Conservation (phyloP, 2,888 invertebrate species). For the Andrena chrysosceles region DNA sequence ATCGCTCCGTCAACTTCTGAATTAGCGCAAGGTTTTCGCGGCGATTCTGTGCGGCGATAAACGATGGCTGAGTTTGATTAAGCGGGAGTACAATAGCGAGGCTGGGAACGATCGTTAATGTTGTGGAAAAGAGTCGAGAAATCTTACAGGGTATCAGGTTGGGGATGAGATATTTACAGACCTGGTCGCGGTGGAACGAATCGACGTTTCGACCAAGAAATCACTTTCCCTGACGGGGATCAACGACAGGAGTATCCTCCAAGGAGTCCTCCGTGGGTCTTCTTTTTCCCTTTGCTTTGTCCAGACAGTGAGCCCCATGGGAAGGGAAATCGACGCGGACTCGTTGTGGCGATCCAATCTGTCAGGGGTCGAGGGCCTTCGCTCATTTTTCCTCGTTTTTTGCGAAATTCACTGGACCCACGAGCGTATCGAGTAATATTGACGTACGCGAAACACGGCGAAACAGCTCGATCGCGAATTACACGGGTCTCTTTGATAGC, state of each 20-base stretch:
- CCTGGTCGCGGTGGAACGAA: slow-evolving; percentile 12
- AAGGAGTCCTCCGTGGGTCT: not conserved
- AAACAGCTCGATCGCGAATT: slow-evolving; percentile 39
- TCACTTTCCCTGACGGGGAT: slow-evolving; percentile 43
- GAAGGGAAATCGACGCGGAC: not conserved
- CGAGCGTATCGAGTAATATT: not conserved
- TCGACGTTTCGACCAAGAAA: slow-evolving; percentile 24
- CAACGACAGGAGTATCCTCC: slow-evolving; percentile 23
- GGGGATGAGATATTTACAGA: slow-evolving; percentile 36
- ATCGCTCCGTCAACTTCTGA: slow-evolving; percentile 42
- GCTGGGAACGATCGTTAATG: slow-evolving; percentile 34
- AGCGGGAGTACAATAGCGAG: slow-evolving; percentile 23
- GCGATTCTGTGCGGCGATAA: slow-evolving; percentile 33
- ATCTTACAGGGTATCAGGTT: not conserved
- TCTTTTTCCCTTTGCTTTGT: not conserved
- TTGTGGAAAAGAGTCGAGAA: not conserved
- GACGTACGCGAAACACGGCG: slow-evolving; percentile 11
- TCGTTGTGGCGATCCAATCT: slow-evolving; percentile 5
- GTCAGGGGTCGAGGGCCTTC: not conserved
- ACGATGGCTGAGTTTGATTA: slow-evolving; percentile 30
- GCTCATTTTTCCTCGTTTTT: not conserved
- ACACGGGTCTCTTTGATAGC: slow-evolving; percentile 48
- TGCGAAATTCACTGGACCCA: not conserved
- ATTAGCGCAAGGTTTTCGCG: slow-evolving; percentile 51
- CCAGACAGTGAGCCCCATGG: not conserved